A percentile compares a stretch with the other conserved stretches of the same genome.
phyloP scores from a whole-genome alignment of 2,888 invertebrate species.

The Tetragonisca angustula region DNA sequence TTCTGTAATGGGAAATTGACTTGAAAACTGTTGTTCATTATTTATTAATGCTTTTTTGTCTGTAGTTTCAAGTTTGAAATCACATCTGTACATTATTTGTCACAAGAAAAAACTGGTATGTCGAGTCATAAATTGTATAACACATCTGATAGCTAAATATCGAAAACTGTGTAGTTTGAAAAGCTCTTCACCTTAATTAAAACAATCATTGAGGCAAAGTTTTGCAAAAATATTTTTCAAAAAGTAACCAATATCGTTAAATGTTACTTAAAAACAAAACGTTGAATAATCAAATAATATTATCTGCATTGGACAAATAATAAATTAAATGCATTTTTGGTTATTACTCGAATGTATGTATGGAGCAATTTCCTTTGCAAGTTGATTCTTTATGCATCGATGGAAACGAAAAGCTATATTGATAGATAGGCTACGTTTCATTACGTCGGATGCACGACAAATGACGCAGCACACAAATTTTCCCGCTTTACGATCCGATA shows the following conservation, averaged over 20 bases:
- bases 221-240: background rate
- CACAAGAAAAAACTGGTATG: constrained; percentile 11
- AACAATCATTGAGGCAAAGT: background rate
- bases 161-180: background rate
- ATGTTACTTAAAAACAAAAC: background rate
- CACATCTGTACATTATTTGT: constrained; percentile 42
- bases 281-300: background rate
- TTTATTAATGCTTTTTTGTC: background rate
- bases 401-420: constrained; percentile 16
- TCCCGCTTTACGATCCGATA: constrained; percentile 51
- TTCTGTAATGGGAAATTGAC: background rate
- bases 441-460: constrained; percentile 30
- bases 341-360: background rate
- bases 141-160: background rate
- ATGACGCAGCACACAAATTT: constrained; percentile 54
- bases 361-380: background rate
- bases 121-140: constrained; percentile 10
- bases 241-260: too few relatives aligned
- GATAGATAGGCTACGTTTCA: constrained; percentile 48
- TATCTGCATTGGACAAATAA: background rate
- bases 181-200: too few relatives aligned
- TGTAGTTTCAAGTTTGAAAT: constrained; percentile 1
- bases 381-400: constrained; percentile 23
- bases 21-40: background rate
- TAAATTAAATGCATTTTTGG: too few relatives aligned